Conservation (phyloP, 2,888 invertebrate genomes). For the Noctuana brunneofusca region DNA sequence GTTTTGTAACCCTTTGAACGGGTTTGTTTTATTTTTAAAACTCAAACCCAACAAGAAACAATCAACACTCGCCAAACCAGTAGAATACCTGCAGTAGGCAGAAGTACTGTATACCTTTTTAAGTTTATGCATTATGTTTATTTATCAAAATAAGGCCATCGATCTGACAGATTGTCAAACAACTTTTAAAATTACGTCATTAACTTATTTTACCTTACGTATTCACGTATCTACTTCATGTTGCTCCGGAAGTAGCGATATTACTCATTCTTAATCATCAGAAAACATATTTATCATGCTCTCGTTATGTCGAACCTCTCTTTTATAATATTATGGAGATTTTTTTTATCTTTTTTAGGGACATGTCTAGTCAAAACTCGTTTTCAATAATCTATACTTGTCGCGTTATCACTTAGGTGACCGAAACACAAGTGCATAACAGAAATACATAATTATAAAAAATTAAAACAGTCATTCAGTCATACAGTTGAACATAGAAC, state of each 20-base stretch:
- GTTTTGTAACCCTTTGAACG: slow-evolving; percentile 13
- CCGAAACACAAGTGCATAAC: too few species aligned
- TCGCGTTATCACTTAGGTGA: too few species aligned
- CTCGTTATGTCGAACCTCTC: neutral
- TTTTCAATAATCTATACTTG: too few species aligned
- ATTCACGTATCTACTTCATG: neutral
- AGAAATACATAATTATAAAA: too few species aligned
- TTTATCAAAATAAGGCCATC: slow-evolving; percentile 5
- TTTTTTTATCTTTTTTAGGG: too few species aligned
- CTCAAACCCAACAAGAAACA: slow-evolving; percentile 28
- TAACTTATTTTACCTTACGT: slow-evolving; percentile 8
- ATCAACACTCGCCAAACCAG: slow-evolving; percentile 34
- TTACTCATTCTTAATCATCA: slow-evolving; percentile 15
- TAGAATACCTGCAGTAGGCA: slow-evolving; percentile 27
- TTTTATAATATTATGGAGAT: too few species aligned
- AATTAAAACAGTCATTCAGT: too few species aligned
- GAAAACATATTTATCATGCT: neutral
- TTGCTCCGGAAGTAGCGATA: slow-evolving; percentile 10
- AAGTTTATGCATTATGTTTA: too few species aligned
- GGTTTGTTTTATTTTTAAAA: slow-evolving; percentile 32
- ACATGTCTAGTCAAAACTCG: too few species aligned
- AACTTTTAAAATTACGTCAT: slow-evolving; percentile 17
- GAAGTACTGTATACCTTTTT: slow-evolving; percentile 15
- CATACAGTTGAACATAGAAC: too few species aligned
- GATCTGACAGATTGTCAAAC: slow-evolving; percentile 5